Base-by-base conservation (phyloP, 2,113 vertebrate species). In the Gopherus evgoodei region DNA sequence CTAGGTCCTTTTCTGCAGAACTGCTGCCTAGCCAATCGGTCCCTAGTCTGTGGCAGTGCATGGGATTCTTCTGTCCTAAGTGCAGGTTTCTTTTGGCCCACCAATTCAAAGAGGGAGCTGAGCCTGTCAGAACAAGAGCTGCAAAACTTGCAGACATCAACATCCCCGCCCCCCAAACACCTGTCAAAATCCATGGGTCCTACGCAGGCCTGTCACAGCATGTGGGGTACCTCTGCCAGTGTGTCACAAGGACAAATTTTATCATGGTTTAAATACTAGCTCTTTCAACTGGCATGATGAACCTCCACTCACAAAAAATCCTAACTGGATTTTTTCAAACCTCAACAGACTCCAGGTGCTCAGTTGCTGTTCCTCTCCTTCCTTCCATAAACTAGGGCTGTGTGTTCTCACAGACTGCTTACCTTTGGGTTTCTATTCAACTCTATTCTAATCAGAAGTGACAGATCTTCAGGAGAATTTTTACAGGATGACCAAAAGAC, bases 171-270 rank as follows among this genome's bases (percentile, higher is more conserved):
- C 47, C 47, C 47, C 47, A 49, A 49, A 49, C 47, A 49, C 47
- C 47, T 49, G 47, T 49, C 47, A 49, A 49, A 10, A 49, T 49
- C 47, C 47, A 49, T 49, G 47, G 10, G 47, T 49, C 47, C 47
- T 49, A 49, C 10, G 3, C 47, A 49, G 47, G 47, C 47, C 47
- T 49, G 47, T 49, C 47, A 49, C 47, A 49, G 47, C 47, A 49
- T 49, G 10, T 49, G 47, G 47, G 10, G 9, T 49, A 49, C 47
- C 47, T 49, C 47, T 49, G 47, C 47, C 47, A 49, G 47, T 49
- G 47, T 86, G 72, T 86, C 84, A 92, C 56, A 91, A 44, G 44
- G 91, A n/a, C 10, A 72, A 17, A 72, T 38, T 72, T 72, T 72
- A 72, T 22, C 4, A 5, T 92, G 31, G 80, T 35, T 90, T 84